Evolutionary conservation across 2,888 invertebrate species (phyloP), one percentile per base, ranked within the genome.

Genomic region (Drosophila subsilvestris): DNA sequence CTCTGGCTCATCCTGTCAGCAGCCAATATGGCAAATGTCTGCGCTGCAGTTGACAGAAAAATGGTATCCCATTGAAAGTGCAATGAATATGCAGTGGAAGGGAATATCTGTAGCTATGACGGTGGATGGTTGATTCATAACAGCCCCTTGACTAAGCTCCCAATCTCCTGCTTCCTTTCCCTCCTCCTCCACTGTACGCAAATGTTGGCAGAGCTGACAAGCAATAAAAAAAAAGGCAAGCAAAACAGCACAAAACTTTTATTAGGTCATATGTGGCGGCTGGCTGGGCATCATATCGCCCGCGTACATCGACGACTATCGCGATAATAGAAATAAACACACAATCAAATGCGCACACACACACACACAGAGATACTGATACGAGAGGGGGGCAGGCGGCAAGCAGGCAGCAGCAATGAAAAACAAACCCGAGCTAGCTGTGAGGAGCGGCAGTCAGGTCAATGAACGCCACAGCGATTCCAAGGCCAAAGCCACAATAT

Each of bases 401-500:
- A 25, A 6, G 25, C 25, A 25, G 25, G 25, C 25, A 6, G 68
- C 66, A 62, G 76, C 69, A 58, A 63, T 50, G 76, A 70, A 77
- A 78, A 78, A 73, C 72, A 75, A 56, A 77, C 73, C 62, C 68
- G 68, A 69, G 6, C 25, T 25, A 6, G 69, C 69, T 60, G 62
- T 53, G 37, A 27, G 27, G 27, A 27, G 8, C 50, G 63, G 51
- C 63, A 60, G 63, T 65, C 83, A 71, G 86, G 88, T 86, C 86
- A 86, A 88, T 88, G 86, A 86, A 86, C 86, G 88, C 67, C 73
- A 48, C 71, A 86, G 77, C 89, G 68, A 81, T 88, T 84, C 89
- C 90, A 90, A 90, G 90, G 90, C 90, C 90, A 90, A 89, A 90
- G 89, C 88, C 89, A 82, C 70, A 78, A 60, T 37, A 37, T 78